Evolutionary conservation across 2,113 vertebrate species (phyloP), one percentile per base, ranked within the genome.

Genomic region (Petrocephalus zakoni): DNA sequence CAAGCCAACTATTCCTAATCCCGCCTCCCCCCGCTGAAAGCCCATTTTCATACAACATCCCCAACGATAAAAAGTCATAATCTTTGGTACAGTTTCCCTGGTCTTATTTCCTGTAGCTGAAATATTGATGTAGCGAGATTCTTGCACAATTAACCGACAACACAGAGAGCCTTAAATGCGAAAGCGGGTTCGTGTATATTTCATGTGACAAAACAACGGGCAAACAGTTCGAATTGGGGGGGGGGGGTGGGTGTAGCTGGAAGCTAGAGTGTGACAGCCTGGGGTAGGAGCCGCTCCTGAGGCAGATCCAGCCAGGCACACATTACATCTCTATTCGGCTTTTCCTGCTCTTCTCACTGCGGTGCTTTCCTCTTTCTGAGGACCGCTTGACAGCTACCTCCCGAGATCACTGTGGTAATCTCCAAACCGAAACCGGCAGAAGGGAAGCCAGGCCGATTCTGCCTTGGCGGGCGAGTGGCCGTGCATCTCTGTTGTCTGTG

Each of bases 341-440:
- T 51, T 22, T 13, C 58, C 51, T 5, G 22, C 34, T 21, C 29
- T 13, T 78, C 83, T 13, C 52, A n/a, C 55, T 83, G 89, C n/a
- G 81, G 86, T 88, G 87, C 15, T 87, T 89, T 83, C 90, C 91
- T 90, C 92, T 91, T 91, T 93, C 92, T 92, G 90, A 42, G 89
- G 89, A 55, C 88, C 72, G 22, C 90, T 91, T 89, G 90, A 64
- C 89, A 91, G 85, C 85, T 89, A 89, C 92, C 86, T 90, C 90
- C 88, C 91, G 92, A 93, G 91, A 93, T 82, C 51, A 90, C 90
- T 64, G 81, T 90, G 91, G 90, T 94, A 94, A 95, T 95, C 94
- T 93, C 89, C 89, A 91, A 94, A 93, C 93, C 91, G 94, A 78
- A 94, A 94, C 89, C 92, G 90, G 94, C 90, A 78, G 88, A 64